Evolutionary conservation across 2,113 vertebrate species (phyloP).

Genomic region (Mesitornis unicolor): DNA sequence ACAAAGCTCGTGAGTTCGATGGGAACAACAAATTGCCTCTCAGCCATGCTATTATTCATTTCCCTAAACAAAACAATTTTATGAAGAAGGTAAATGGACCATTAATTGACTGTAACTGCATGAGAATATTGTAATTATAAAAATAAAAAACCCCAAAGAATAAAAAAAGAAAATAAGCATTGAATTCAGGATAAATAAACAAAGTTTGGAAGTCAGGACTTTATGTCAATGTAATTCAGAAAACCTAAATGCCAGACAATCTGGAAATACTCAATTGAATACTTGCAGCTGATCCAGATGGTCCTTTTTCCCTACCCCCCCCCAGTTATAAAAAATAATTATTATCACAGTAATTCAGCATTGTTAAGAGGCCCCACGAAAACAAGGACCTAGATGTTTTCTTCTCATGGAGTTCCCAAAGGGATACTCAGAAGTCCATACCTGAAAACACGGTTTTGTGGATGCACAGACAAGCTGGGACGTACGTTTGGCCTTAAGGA

Average conservation of each 20-base stretch:
- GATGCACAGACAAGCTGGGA: background rate
- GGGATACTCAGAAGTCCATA: background rate
- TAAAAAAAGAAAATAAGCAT: background rate
- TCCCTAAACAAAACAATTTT: background rate
- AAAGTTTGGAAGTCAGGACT: background rate
- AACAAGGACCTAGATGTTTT: background rate
- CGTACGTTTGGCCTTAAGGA: background rate
- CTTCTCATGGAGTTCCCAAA: background rate
- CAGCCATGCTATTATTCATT: background rate
- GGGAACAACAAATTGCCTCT: background rate
- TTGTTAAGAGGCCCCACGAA: background rate
- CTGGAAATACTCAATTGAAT: constrained; percentile 18
- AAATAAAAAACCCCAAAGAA: background rate
- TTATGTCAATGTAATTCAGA: background rate
- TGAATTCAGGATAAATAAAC: background rate
- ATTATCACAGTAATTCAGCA: background rate
- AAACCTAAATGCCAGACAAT: background rate
- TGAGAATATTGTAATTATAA: background rate
- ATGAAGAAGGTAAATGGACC: background rate
- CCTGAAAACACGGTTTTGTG: background rate
- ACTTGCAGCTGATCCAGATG: background rate
- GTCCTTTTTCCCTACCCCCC: background rate
- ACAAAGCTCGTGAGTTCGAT: background rate
- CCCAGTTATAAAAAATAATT: background rate
- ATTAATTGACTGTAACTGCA: background rate